phyloP scores from a whole-genome alignment of 2,797 vertebrate genomes.

The Sardinella longiceps region DNA sequence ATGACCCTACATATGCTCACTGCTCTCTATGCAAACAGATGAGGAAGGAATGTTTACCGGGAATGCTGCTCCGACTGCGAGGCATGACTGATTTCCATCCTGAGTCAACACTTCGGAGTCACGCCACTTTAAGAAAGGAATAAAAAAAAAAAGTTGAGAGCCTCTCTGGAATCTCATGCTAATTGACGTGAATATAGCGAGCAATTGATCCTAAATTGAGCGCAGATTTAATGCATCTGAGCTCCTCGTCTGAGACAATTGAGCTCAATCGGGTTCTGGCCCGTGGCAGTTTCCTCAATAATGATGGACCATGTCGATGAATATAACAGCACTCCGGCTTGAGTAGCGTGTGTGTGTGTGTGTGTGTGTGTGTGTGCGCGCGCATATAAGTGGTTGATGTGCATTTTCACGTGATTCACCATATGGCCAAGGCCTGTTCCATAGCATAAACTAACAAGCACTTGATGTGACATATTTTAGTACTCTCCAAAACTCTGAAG shows the following conservation, averaged over 20 bases:
- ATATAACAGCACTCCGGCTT: not conserved
- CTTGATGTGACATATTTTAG: no score
- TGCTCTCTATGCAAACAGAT: not conserved
- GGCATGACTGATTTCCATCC: slow-evolving; percentile 26
- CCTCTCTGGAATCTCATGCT: slow-evolving; percentile 23
- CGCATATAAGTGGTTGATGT: not conserved
- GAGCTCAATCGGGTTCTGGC: not conserved
- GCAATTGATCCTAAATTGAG: slow-evolving; percentile 31
- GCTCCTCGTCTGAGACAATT: not conserved
- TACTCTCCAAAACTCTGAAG: not conserved
- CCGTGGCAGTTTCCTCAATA: not conserved
- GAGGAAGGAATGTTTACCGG: not conserved
- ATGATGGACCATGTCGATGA: slow-evolving; percentile 5
- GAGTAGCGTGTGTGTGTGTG: slow-evolving; percentile 5
- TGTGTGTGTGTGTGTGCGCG: slow-evolving; percentile 4
- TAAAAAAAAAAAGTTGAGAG: not conserved
- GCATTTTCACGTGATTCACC: not conserved
- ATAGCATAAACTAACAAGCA: not conserved
- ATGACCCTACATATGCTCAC: slow-evolving; percentile 3
- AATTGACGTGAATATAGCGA: slow-evolving; percentile 28
- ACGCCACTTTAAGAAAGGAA: not conserved
- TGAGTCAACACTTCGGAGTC: slow-evolving; percentile 36
- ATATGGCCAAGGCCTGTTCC: not conserved
- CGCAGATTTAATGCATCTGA: not conserved
- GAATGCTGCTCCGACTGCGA: not conserved